These are phyloP conservation scores for Oreotragus oreotragus DNA, from an alignment of 2,113 vertebrate genomes.

Conservation along the genomic window DNA sequence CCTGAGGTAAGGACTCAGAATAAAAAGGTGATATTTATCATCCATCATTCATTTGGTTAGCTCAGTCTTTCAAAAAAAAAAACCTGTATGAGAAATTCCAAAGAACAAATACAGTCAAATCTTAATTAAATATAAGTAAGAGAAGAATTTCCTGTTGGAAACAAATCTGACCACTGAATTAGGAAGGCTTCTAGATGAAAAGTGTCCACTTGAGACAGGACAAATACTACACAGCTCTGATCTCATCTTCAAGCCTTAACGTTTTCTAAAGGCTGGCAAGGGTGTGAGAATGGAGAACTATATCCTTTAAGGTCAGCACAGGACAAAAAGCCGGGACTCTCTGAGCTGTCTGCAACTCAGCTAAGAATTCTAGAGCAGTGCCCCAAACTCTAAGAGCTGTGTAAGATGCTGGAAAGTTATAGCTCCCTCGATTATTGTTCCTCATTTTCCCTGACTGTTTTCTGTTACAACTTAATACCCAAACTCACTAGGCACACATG, in stretches of 20 bases:
- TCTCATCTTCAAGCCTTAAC: neutral
- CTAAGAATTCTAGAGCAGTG: neutral
- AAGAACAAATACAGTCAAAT: neutral
- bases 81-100: neutral
- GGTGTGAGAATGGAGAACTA: neutral
- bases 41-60: neutral
- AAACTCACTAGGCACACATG: neutral
- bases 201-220: neutral
- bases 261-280: neutral
- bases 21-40: neutral
- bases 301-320: neutral
- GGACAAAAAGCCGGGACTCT: neutral
- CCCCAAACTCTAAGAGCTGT: fast-evolving
- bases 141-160: neutral
- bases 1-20: neutral
- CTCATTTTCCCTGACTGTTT: neutral
- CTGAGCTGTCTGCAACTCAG: neutral
- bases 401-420: neutral
- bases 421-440: neutral
- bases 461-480: neutral
- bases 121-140: neutral
- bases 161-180: neutral
- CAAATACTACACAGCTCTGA: neutral
- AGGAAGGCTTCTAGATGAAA: neutral
- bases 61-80: neutral